Base-by-base conservation (phyloP, 2,113 vertebrate genomes). In the Otocyon megalotis region DNA sequence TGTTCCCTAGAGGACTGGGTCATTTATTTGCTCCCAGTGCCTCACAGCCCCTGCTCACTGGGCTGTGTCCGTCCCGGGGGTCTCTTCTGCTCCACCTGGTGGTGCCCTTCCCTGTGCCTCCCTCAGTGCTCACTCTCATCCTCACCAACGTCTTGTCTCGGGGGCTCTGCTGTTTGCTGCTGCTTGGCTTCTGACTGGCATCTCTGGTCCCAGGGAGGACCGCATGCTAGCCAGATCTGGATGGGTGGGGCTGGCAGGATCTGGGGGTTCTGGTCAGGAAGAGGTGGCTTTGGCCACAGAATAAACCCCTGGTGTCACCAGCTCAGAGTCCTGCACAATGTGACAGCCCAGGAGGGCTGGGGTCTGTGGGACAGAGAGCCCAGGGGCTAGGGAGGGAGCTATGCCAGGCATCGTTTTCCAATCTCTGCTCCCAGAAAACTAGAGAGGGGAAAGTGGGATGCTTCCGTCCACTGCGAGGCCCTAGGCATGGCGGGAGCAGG, bases 361-460 rank as follows among this genome's bases (percentile, higher is more conserved):
- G 16, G 10, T 62, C 15, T 63, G 22, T 0, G 2, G 24, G 37
- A 12, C 7, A 10, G n/a, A 50, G 26, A 82, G 19, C 15, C 5
- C 15, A 0, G 8, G 24, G 79, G 22, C 1, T 15, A 5, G 6
- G 37, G 6, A 56, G 24, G 32, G 19, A 5, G 24, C n/a, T 0
- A 1, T 0, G 8, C 9, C 20, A 16, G 1, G 4, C 24, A 26
- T 4, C 8, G 0, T 4, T 22, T 32, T 50, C 5, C 11, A 35
- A 6, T 30, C 26, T 14, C 22, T 95, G 13, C 80, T 50, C 24
- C 4, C 26, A 81, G 71, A 30, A 6, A 53, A 54, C 0, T 2
- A 8, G 67, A 90, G 60, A 83, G 95, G 82, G 15, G 65, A 22
- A 63, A n/a, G 16, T 35, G 0, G 67, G 22, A 16, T 32, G 35